Conservation (phyloP, 2,888 invertebrate species). For the Epistrophella euchroma region DNA sequence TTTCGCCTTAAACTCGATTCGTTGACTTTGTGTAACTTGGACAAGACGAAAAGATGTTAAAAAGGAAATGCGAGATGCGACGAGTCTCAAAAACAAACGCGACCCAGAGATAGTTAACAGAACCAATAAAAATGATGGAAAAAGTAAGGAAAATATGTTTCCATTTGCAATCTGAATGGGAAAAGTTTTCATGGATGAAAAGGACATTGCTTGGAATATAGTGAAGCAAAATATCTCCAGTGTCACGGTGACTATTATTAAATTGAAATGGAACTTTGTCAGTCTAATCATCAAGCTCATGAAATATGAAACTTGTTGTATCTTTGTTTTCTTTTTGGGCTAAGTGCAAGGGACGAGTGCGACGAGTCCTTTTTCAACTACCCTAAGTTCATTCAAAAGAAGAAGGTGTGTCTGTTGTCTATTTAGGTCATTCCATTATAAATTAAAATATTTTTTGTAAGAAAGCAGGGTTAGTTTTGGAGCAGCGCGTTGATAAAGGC, state of each 20-base stretch:
- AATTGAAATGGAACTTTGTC: conserved; percentile 72
- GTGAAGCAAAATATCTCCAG: conserved; percentile 53
- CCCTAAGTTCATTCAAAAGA: conserved; percentile 15
- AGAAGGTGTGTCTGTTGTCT: conserved; percentile 6
- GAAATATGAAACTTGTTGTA: conserved; percentile 59
- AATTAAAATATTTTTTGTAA: conserved; percentile 36
- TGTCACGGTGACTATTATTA: conserved; percentile 67
- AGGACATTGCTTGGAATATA: neutral
- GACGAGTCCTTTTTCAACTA: conserved; percentile 9
- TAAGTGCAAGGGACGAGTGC: neutral
- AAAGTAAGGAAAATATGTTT: conserved; percentile 59
- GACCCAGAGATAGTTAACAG: neutral
- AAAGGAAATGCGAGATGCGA: neutral
- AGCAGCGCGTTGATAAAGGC: neutral
- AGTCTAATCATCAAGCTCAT: conserved; percentile 70
- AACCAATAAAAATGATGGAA: conserved; percentile 14
- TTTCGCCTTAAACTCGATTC: conserved; percentile 68
- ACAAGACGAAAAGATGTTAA: conserved; percentile 54
- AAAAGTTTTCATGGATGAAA: conserved; percentile 63
- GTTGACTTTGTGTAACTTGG: conserved; percentile 73
- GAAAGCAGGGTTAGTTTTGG: neutral
- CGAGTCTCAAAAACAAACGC: conserved; percentile 17
- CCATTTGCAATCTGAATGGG: conserved; percentile 66
- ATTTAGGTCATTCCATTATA: conserved; percentile 43
- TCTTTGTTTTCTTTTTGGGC: neutral